Evolutionary conservation across 2,113 vertebrate species (phyloP), one percentile per base, ranked within the genome.

Genomic region (Microcebus lehilahytsara): DNA sequence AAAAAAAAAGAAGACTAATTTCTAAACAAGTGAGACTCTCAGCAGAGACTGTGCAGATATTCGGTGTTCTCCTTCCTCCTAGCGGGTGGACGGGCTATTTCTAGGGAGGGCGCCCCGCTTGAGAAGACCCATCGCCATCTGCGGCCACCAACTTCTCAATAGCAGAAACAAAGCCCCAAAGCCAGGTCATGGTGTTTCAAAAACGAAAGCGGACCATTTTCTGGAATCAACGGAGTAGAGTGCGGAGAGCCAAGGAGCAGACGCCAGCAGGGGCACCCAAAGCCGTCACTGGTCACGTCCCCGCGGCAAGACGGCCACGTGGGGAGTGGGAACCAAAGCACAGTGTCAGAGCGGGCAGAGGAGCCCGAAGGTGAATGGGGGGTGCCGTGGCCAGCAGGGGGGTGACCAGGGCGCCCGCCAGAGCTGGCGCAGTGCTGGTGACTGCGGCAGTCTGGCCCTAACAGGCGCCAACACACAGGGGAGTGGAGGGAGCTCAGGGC

Each of bases 111-210:
- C 12, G 5, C 10, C 40, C 19, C 23, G 25, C 32, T n/a, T 11
- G 60, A 85, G 71, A 93, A 40, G 5, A 17, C 49, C 16, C 27
- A 20, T 62, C 72, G 16, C 7, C 34, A 40, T 60, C 32, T 84
- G 11, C 17, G 20, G 12, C 66, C 64, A 69, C 42, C 25, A 42
- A 25, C 12, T 49, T 86, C 64, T 87, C 46, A 5, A 30, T 16
- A 62, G 77, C n/a, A 27, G 56, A 94, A 87, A 94, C 30, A 85
- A 40, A 80, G 23, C 49, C 46, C n/a, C 13, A 46, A 93, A 77
- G 71, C 34, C 53, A 75, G 75, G 37, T 2, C 32, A 66, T 3
- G 60, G 34, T 66, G 23, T 56, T 69, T 95, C 51, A 75, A n/a
- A 79, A 79, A 37, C 5, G 19, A 80, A 79, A 81, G 42, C 1